Evolutionary conservation across 2,113 vertebrate genomes (phyloP).

Genomic region (Bufo gargarizans): DNA sequence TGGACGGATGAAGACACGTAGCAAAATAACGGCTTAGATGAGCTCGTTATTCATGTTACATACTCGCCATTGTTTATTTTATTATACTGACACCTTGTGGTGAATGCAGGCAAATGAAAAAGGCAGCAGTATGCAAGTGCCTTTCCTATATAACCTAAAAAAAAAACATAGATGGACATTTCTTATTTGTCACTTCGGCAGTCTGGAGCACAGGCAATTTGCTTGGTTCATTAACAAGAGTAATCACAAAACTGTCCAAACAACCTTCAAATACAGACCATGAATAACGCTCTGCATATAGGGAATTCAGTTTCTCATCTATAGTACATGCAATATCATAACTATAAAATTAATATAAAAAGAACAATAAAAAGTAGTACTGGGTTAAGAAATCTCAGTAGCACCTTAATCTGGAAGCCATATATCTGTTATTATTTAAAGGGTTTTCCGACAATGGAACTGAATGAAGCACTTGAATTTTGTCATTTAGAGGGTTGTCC

Average conservation of each 20-base stretch:
- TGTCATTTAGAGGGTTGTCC: too few relatives aligned
- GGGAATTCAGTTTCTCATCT: slow-evolving; percentile 11
- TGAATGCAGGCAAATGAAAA: background rate
- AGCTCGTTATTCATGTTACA: background rate
- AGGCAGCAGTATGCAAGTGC: background rate
- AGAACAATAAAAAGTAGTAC: background rate
- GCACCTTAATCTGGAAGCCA: background rate
- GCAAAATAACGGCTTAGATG: background rate
- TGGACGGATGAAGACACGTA: background rate
- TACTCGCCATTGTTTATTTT: slow-evolving; percentile 28
- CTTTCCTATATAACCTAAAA: background rate
- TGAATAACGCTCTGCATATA: slow-evolving; percentile 25
- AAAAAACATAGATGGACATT: slow-evolving; percentile 45
- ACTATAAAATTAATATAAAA: slow-evolving; percentile 14
- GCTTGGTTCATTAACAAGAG: slow-evolving; percentile 51
- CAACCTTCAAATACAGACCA: slow-evolving; percentile 52
- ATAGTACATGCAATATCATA: slow-evolving; percentile 22
- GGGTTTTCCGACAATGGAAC: too few relatives aligned
- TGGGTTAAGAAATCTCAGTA: background rate
- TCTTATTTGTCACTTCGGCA: slow-evolving; percentile 54
- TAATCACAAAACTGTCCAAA: slow-evolving; percentile 55
- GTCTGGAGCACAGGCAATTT: slow-evolving; percentile 44
- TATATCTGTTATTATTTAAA: too few relatives aligned
- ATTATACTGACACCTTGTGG: slow-evolving; percentile 50
- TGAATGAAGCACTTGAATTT: too few relatives aligned